Conservation (phyloP, 2,113 vertebrate species). For the Euleptes europaea region DNA sequence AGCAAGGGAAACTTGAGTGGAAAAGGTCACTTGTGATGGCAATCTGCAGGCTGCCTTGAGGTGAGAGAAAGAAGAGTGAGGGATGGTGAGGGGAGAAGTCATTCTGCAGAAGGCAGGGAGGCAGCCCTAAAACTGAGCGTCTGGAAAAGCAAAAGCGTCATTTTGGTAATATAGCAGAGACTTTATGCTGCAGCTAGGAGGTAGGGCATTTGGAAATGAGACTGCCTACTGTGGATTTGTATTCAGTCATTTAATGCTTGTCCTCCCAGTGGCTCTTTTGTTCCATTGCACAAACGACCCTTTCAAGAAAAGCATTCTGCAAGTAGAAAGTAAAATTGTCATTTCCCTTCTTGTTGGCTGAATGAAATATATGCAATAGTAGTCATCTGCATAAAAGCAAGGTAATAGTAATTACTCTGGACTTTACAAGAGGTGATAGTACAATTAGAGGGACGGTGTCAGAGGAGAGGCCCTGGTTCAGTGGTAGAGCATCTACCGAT, state of each 20-base stretch:
- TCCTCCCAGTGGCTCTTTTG: background rate
- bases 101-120: background rate
- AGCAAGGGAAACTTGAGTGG: background rate
- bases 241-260: background rate
- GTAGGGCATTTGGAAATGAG: accelerated
- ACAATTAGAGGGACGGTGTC: background rate
- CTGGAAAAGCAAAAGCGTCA: accelerated
- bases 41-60: background rate
- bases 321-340: background rate
- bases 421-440: background rate
- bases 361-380: no score
- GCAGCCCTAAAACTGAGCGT: accelerated
- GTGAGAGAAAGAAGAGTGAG: slow-evolving; percentile 2
- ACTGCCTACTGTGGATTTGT: background rate
- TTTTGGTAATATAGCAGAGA: background rate
- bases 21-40: background rate
- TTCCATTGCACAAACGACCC: background rate
- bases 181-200: accelerated
- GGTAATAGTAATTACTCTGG: background rate
- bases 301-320: background rate
- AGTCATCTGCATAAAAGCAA: no score
- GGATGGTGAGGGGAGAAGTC: background rate
- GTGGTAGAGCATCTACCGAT: background rate
- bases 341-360: background rate
- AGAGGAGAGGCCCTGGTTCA: background rate